A percentile compares a stretch with the other conserved stretches of the same genome.
phyloP scores from a whole-genome alignment of 2,113 vertebrate species.

The human region DNA sequence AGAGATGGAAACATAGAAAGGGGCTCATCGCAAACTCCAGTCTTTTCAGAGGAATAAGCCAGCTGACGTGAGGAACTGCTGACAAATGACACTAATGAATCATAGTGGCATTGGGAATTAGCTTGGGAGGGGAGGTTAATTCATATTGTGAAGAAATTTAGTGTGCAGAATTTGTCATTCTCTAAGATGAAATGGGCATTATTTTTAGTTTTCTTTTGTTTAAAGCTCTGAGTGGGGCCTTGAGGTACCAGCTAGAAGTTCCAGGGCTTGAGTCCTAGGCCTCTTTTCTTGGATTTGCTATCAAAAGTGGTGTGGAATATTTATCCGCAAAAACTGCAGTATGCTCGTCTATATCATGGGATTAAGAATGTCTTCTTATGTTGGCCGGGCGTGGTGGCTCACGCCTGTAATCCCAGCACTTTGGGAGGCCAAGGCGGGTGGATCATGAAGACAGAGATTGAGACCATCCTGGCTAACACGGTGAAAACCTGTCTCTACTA shows the following conservation, averaged over 20 bases:
- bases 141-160: background rate
- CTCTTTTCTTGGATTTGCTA: background rate
- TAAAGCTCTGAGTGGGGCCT: background rate
- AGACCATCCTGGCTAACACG: too few species aligned
- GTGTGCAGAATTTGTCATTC: background rate
- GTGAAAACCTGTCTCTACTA: too few species aligned
- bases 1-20: background rate
- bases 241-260: background rate
- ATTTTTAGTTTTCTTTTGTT: background rate
- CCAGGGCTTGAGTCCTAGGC: background rate
- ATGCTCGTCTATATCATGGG: fast-evolving
- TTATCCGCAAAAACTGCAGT: fast-evolving
- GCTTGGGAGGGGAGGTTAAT: background rate
- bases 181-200: background rate
- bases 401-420: too few species aligned
- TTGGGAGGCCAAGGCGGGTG: too few species aligned
- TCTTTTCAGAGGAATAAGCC: background rate
- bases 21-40: background rate
- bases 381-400: fast-evolving
- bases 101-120: background rate
- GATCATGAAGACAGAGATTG: too few species aligned
- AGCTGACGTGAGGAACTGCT: background rate
- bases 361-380: background rate
- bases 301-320: too few species aligned
- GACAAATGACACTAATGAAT: background rate